phyloP scores from a whole-genome alignment of 2,113 vertebrate species.

The Podiceps cristatus region DNA sequence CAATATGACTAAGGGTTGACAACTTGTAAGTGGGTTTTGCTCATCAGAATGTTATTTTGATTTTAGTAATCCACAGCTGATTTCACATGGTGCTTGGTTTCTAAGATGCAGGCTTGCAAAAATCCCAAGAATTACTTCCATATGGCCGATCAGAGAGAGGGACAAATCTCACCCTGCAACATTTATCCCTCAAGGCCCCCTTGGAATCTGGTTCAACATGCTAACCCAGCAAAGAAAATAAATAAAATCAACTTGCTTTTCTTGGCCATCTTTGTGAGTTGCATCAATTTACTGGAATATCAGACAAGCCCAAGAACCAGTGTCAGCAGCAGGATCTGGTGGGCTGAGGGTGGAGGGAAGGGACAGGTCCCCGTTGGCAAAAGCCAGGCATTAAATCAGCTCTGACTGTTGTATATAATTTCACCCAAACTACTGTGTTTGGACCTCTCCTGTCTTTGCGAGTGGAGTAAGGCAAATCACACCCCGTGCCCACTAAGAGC shows the following conservation, averaged over 20 bases:
- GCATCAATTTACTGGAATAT: neutral
- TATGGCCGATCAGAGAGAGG: neutral
- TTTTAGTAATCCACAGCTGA: neutral
- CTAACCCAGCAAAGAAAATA: neutral
- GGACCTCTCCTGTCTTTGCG: neutral
- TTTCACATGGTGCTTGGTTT: neutral
- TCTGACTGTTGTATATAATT: neutral
- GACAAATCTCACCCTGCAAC: neutral
- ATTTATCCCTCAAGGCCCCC: neutral
- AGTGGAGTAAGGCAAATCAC: neutral
- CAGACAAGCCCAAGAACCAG: neutral
- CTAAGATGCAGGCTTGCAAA: neutral
- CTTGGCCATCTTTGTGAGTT: neutral
- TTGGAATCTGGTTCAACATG: neutral
- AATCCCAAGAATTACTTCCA: slow-evolving; percentile 26
- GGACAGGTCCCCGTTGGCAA: neutral
- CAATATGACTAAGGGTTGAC: neutral
- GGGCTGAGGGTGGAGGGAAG: neutral
- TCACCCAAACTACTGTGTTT: neutral
- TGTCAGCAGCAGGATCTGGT: neutral
- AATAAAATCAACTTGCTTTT: neutral
- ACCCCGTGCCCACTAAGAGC: neutral
- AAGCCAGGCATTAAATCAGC: neutral
- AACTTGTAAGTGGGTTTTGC: neutral
- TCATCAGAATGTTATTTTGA: neutral